phyloP scores from a whole-genome alignment of 2,113 vertebrate genomes.

The Xiphorhynchus elegans region DNA sequence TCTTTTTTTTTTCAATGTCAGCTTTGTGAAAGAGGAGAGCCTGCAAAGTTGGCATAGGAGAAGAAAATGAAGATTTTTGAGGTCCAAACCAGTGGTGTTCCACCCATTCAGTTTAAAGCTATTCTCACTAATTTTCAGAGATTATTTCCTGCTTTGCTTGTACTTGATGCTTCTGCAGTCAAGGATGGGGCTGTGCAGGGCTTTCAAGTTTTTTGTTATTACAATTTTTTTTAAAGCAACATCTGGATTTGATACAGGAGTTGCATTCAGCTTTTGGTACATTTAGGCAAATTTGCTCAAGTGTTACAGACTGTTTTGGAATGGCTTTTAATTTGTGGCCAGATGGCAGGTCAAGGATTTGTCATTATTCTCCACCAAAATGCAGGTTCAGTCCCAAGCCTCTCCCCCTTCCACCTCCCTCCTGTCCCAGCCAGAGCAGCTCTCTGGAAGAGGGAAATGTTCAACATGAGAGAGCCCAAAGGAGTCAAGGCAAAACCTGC shows the following conservation, averaged over 20 bases:
- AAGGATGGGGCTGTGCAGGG: neutral
- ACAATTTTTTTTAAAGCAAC: neutral
- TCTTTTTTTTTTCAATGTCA: constrained; percentile 35
- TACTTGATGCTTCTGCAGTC: neutral
- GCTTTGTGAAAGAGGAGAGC: constrained; percentile 29
- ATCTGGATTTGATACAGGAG: neutral
- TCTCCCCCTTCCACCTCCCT: neutral
- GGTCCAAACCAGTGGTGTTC: neutral
- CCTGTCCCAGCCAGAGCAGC: neutral
- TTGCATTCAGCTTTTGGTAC: neutral
- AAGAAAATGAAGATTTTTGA: neutral
- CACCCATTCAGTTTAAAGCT: neutral
- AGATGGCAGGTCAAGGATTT: neutral
- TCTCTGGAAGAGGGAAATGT: neutral
- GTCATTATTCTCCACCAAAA: neutral
- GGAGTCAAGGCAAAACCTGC: neutral
- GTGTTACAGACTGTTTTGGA: neutral
- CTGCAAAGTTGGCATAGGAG: neutral
- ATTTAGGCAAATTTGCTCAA: neutral
- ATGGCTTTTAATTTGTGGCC: neutral
- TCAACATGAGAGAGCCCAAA: neutral
- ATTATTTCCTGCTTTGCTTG: neutral
- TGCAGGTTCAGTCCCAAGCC: neutral
- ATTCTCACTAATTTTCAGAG: neutral
- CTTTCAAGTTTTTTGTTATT: neutral